Conservation (phyloP, 2,113 vertebrate species). For the Colossoma macropomum region DNA sequence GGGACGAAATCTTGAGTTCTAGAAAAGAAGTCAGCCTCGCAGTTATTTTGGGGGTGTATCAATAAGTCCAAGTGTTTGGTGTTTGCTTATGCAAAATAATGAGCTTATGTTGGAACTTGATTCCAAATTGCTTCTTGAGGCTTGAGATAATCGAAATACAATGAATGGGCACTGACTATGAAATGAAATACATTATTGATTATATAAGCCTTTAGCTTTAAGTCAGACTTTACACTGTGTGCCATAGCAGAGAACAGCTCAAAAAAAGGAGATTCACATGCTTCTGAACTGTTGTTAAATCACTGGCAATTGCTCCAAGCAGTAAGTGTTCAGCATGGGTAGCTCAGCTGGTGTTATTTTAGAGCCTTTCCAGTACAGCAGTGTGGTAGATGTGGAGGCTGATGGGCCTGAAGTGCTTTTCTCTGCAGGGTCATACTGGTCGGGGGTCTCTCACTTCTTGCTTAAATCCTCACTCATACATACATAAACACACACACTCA, state of each 20-base stretch:
- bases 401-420: slow-evolving; percentile 36
- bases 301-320: slow-evolving; percentile 23
- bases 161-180: slow-evolving; percentile 8
- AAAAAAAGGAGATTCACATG: slow-evolving; percentile 15
- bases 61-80: neutral
- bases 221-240: slow-evolving; percentile 18
- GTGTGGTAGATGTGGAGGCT: slow-evolving; percentile 4
- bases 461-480: neutral
- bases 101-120: neutral
- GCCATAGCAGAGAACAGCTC: neutral
- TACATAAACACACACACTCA: neutral
- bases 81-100: slow-evolving; percentile 7
- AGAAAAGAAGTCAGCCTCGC: neutral
- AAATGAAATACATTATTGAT: slow-evolving; percentile 24
- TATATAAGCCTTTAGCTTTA: slow-evolving; percentile 23
- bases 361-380: slow-evolving; percentile 33
- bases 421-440: slow-evolving; percentile 30
- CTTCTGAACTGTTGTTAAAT: slow-evolving; percentile 34
- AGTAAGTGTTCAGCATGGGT: slow-evolving; percentile 21
- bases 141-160: slow-evolving; percentile 16
- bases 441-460: slow-evolving; percentile 12
- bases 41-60: neutral
- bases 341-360: slow-evolving; percentile 33
- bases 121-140: slow-evolving; percentile 5
- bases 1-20: neutral